Conservation (phyloP, 2,797 vertebrate genomes). For the Oceanodroma leucorhoa region DNA sequence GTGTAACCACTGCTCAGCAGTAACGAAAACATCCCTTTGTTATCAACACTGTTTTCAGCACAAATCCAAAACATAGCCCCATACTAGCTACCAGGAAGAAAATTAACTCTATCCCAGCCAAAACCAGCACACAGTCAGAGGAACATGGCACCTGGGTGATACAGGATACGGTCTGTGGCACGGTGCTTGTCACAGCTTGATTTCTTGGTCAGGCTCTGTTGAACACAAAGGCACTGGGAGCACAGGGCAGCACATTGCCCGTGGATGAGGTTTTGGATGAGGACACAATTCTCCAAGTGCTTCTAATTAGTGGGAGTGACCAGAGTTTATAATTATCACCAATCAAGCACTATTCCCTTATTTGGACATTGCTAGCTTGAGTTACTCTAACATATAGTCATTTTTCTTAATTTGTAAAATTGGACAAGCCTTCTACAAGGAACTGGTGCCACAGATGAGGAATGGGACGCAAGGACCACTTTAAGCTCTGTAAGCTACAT, state of each 20-base stretch:
- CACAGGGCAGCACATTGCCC: not conserved
- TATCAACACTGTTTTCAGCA: too few relatives aligned
- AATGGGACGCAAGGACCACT: not conserved
- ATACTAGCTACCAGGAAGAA: too few relatives aligned
- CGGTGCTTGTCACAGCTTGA: too few relatives aligned
- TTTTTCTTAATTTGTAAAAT: not conserved
- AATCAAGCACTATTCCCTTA: not conserved
- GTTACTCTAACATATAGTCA: not conserved
- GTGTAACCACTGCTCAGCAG: too few relatives aligned
- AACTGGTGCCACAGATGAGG: not conserved
- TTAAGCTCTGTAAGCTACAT: not conserved
- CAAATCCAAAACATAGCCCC: too few relatives aligned
- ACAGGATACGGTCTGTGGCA: not conserved
- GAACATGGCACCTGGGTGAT: not conserved
- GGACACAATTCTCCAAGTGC: not conserved
- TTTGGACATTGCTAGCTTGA: not conserved
- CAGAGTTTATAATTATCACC: not conserved
- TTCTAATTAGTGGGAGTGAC: not conserved
- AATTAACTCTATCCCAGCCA: too few relatives aligned
- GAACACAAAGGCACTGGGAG: too few relatives aligned
- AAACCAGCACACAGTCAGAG: too few relatives aligned
- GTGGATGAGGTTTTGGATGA: not conserved
- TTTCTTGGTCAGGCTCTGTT: not conserved
- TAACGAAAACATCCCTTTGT: too few relatives aligned
- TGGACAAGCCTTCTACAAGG: not conserved